phyloP scores from a whole-genome alignment of 2,797 vertebrate genomes.

The Hybognathus amarus region DNA sequence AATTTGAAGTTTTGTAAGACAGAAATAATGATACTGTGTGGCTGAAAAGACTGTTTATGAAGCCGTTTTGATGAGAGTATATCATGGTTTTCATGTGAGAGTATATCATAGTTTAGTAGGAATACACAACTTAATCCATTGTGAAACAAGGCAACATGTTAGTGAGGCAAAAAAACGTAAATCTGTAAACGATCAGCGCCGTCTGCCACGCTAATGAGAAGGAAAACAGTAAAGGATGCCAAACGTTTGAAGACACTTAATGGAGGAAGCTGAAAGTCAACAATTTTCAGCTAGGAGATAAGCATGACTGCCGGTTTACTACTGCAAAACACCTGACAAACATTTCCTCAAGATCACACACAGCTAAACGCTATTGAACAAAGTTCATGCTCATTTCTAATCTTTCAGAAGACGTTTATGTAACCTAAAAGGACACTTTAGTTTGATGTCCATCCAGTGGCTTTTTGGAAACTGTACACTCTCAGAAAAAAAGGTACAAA shows the following conservation, averaged over 20 bases:
- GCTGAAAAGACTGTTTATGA: not conserved
- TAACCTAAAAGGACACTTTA: not conserved
- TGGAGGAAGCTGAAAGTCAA: slow-evolving; percentile 5
- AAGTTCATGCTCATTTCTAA: not conserved
- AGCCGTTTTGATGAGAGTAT: not conserved
- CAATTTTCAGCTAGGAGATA: slow-evolving; percentile 20
- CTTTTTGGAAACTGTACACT: not conserved
- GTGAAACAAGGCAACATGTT: not conserved
- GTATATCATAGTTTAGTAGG: not conserved
- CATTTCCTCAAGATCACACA: not conserved
- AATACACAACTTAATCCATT: not conserved
- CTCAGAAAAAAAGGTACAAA: too few species aligned
- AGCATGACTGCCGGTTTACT: not conserved
- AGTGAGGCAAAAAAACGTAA: slow-evolving; percentile 12
- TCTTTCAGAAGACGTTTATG: not conserved
- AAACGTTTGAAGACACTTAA: slow-evolving; percentile 46
- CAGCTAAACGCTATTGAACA: not conserved
- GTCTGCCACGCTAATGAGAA: slow-evolving; percentile 22
- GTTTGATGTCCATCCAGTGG: not conserved
- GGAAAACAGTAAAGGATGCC: slow-evolving; percentile 44
- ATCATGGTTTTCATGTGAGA: not conserved
- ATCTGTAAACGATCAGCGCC: slow-evolving; percentile 32
- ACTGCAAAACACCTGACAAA: slow-evolving; percentile 14
- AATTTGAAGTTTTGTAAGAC: not conserved
- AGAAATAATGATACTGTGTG: too few species aligned